Percentiles rank a stretch among this genome's conserved stretches.
Conservation (phyloP, 53 echinoderm and acorn worm species). For the Echinometra lucunter region DNA sequence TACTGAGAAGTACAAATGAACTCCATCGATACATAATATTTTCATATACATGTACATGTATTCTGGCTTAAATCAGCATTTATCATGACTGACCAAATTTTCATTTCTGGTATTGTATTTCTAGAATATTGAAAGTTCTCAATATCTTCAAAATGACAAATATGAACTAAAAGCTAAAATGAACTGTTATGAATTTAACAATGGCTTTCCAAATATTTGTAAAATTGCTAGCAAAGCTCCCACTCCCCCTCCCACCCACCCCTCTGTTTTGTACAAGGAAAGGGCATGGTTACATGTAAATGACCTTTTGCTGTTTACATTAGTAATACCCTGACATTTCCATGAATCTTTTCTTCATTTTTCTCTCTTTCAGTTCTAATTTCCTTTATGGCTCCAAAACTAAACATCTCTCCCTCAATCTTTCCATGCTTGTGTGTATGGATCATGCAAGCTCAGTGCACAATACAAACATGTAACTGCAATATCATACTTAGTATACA, state of each 20-base stretch:
- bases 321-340: constrained; percentile 26
- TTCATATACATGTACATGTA: not conserved
- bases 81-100: too few relatives aligned
- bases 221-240: too few relatives aligned
- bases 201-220: constrained; percentile 5
- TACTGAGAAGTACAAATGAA: not conserved
- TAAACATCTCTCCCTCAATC: constrained; percentile 5
- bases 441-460: not conserved
- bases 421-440: not conserved
- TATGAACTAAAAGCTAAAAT: not conserved
- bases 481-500: not conserved
- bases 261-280: not conserved
- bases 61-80: not conserved
- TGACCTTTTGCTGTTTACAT: not conserved
- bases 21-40: too few relatives aligned
- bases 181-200: not conserved
- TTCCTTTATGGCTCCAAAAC: constrained; percentile 19
- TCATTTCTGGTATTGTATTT: not conserved
- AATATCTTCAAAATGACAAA: not conserved
- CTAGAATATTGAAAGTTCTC: not conserved
- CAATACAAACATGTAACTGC: constrained; percentile 16
- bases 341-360: not conserved
- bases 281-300: not conserved
- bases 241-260: too few relatives aligned
- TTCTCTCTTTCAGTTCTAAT: not conserved